phyloP scores from a whole-genome alignment of 1,140 invertebrate species.

The Ladona fulva region DNA sequence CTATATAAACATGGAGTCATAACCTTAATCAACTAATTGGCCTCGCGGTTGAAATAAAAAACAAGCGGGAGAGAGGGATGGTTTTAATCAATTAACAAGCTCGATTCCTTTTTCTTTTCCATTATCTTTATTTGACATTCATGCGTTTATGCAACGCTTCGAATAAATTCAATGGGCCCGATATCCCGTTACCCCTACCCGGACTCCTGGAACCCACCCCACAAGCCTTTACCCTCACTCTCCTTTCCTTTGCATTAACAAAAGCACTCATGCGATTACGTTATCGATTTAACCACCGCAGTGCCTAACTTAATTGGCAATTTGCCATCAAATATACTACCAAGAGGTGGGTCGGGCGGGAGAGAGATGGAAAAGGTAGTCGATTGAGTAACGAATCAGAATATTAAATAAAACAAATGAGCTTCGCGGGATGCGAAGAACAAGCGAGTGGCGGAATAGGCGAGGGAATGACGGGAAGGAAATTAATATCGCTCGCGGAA shows the following conservation, averaged over 20 bases:
- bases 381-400: background rate
- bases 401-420: too few relatives aligned
- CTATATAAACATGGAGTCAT: too few relatives aligned
- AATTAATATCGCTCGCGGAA: background rate
- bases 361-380: background rate
- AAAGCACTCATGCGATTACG: background rate
- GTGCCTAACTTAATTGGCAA: constrained; percentile 1
- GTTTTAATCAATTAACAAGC: too few relatives aligned
- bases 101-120: too few relatives aligned
- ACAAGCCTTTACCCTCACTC: background rate
- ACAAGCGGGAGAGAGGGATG: too few relatives aligned
- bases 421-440: background rate
- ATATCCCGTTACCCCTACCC: too few relatives aligned
- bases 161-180: too few relatives aligned
- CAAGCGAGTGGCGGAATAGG: background rate
- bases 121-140: too few relatives aligned
- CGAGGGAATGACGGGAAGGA: background rate
- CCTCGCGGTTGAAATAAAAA: too few relatives aligned
- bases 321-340: background rate
- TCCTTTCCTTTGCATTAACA: background rate
- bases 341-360: background rate
- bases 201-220: background rate
- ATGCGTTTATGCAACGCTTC: too few relatives aligned
- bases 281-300: background rate
- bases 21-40: too few relatives aligned